Conservation (phyloP, 2,797 vertebrate species). For the Platyrinchus mystaceus region DNA sequence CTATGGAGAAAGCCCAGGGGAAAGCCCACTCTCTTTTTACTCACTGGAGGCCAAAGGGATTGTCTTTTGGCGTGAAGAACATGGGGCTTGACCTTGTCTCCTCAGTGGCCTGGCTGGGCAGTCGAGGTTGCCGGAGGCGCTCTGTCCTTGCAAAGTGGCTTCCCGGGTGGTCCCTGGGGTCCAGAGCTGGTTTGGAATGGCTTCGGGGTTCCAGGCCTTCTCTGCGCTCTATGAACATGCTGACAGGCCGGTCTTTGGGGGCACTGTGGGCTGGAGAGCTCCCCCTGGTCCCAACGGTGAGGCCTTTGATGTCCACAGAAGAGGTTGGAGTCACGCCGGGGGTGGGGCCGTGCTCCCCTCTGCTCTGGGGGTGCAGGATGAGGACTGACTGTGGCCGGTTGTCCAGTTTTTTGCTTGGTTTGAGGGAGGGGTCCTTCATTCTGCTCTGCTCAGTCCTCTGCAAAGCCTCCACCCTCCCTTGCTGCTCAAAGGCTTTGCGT, state of each 20-base stretch:
- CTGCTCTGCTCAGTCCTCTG: conserved; percentile 80
- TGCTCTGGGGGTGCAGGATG: conserved; percentile 46
- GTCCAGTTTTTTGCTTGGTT: conserved; percentile 59
- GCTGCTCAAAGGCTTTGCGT: conserved; percentile 82
- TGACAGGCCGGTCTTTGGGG: conserved; percentile 73
- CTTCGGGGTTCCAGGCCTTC: conserved; percentile 70
- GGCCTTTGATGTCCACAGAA: conserved; percentile 62
- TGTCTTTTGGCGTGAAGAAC: conserved; percentile 88
- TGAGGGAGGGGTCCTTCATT: conserved; percentile 51
- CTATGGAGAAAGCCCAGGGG: not conserved
- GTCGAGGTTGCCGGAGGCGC: conserved; percentile 65
- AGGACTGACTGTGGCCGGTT: conserved; percentile 78
- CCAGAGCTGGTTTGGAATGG: conserved; percentile 79
- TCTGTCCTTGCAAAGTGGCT: conserved; percentile 65
- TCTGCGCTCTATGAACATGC: conserved; percentile 68
- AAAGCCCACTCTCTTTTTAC: conserved; percentile 53
- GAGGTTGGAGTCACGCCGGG: not conserved
- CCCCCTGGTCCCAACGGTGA: conserved; percentile 66
- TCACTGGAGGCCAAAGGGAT: conserved; percentile 84
- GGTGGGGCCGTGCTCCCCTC: conserved; percentile 43
- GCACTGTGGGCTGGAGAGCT: conserved; percentile 45
- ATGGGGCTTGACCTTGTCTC: conserved; percentile 76
- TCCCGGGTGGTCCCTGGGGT: conserved; percentile 73
- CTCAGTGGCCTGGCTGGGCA: conserved; percentile 65
- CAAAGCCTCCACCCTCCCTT: conserved; percentile 78